Evolutionary conservation across 2,113 vertebrate genomes (phyloP).

Genomic region (Microcebus griseorufus): DNA sequence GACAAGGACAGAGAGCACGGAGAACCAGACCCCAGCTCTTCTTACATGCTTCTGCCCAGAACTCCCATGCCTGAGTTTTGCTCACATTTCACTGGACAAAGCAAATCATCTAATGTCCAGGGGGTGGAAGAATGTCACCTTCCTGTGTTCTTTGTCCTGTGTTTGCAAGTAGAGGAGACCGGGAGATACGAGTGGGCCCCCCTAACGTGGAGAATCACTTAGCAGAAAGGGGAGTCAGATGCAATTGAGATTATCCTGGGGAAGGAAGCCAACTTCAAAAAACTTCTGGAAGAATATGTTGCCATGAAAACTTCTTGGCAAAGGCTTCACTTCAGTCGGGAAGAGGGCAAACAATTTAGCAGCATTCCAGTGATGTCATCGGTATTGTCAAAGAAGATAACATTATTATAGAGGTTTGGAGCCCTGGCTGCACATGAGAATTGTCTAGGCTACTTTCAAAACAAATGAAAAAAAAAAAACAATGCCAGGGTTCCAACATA

Average conservation of each 20-base stretch:
- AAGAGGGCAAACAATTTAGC: constrained; percentile 30
- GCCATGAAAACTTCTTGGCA: neutral
- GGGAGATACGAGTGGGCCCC: neutral
- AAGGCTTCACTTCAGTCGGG: neutral
- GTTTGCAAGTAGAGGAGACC: neutral
- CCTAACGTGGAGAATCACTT: neutral
- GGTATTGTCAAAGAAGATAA: neutral
- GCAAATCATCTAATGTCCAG: neutral
- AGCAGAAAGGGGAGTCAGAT: neutral
- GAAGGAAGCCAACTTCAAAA: neutral
- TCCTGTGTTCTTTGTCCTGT: neutral
- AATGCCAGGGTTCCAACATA: neutral
- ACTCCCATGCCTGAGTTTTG: neutral
- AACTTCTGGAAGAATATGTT: neutral
- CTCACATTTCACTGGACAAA: neutral
- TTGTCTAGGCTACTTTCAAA: constrained; percentile 62
- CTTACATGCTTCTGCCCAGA: neutral
- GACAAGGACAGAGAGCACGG: neutral
- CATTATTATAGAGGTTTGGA: constrained; percentile 21
- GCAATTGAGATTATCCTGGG: constrained; percentile 17
- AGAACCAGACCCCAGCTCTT: neutral
- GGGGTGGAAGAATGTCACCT: neutral
- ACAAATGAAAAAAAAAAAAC: constrained; percentile 35
- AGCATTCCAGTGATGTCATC: constrained; percentile 40
- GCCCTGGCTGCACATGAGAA: neutral